Conservation (phyloP, 37 sponge, comb jelly and placozoan genomes). For the Ephydatia muelleri region DNA sequence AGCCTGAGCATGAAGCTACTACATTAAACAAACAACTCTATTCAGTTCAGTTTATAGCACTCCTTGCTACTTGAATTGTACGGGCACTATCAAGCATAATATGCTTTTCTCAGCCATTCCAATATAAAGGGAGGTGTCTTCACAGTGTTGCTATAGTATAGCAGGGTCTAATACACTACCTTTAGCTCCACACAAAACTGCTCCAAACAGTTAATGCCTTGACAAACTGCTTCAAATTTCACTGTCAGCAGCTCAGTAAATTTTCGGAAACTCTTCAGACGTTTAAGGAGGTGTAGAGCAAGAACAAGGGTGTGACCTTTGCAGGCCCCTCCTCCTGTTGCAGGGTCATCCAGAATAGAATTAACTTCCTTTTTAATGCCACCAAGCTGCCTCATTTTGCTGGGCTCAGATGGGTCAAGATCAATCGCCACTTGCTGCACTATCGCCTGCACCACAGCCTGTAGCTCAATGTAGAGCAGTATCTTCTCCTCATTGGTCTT, state of each 20-base stretch:
- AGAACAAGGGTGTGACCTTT: conserved; percentile 50
- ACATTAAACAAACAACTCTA: not conserved
- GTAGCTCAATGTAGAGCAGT: conserved; percentile 57
- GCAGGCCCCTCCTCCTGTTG: conserved; percentile 60
- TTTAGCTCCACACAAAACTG: not conserved
- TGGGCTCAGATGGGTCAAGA: not conserved
- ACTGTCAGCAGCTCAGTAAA: conserved; percentile 20
- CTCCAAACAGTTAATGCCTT: conserved; percentile 24
- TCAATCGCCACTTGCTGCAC: conserved; percentile 20
- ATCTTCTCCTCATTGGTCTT: conserved; percentile 2
- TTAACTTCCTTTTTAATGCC: conserved; percentile 25
- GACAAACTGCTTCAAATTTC: not conserved
- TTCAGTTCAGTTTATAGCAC: too few species aligned
- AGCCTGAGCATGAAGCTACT: too few species aligned
- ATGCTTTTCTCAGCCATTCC: conserved; percentile 6
- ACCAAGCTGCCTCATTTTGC: conserved; percentile 7
- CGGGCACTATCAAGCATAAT: not conserved
- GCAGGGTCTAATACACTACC: not conserved
- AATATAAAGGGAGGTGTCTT: conserved; percentile 20
- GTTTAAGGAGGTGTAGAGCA: conserved; percentile 33
- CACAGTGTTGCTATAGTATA: not conserved
- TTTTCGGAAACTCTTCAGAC: conserved; percentile 12
- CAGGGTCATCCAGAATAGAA: conserved; percentile 37
- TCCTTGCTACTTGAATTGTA: not conserved
- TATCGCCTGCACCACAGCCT: conserved; percentile 58